phyloP scores from a whole-genome alignment of 2,797 vertebrate genomes.

The Tauraco hartlaubi region DNA sequence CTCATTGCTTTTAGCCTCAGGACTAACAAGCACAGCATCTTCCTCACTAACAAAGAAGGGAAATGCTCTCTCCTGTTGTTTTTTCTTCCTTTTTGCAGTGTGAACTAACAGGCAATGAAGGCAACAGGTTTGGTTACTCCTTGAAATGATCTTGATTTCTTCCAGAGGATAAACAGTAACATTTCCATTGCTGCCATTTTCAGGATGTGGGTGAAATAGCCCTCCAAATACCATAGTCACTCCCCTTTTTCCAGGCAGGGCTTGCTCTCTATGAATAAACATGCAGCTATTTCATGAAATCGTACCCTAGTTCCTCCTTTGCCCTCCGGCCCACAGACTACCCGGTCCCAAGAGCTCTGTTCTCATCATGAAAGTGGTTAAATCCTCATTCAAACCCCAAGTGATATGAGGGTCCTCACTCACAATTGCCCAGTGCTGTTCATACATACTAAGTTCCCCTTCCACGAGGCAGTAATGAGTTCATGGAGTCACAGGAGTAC shows the following conservation, averaged over 20 bases:
- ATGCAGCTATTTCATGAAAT: background rate
- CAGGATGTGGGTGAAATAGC: background rate
- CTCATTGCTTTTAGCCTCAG: background rate
- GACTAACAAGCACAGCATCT: background rate
- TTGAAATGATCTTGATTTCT: background rate
- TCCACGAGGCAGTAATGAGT: background rate
- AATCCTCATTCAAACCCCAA: background rate
- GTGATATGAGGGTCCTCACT: background rate
- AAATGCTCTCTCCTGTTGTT: background rate
- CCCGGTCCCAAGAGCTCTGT: background rate
- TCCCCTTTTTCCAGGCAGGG: background rate
- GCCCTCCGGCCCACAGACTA: background rate
- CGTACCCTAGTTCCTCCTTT: background rate
- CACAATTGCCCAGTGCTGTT: background rate
- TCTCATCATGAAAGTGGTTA: background rate
- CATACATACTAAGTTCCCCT: background rate
- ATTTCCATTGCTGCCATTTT: background rate
- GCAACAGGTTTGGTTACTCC: background rate
- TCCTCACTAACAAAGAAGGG: background rate
- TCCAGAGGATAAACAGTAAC: background rate
- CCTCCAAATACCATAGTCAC: background rate
- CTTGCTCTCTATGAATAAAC: background rate
- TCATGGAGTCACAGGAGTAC: background rate
- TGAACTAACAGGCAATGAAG: background rate
- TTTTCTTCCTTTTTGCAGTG: background rate